These are phyloP conservation scores for Cordilura impudica DNA, from an alignment of 2,888 invertebrate genomes.

Conservation along the genomic window DNA sequence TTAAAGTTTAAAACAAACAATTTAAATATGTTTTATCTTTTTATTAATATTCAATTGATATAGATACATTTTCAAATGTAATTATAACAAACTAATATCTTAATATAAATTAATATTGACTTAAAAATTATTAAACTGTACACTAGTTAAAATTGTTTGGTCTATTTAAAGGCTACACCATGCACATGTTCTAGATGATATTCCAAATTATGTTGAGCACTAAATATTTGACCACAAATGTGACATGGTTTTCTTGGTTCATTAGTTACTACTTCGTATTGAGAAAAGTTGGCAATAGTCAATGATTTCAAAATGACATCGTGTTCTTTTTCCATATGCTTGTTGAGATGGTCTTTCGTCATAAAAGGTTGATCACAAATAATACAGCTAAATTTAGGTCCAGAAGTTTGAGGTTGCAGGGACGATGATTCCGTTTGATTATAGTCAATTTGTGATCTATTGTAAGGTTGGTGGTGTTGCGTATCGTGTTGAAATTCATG, in stretches of 20 bases:
- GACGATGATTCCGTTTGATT: constrained; percentile 22
- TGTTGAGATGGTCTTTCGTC: constrained; percentile 63
- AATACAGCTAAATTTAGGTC: constrained; percentile 63
- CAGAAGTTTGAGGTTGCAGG: background rate
- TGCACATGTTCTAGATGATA: constrained; percentile 65
- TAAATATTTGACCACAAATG: constrained; percentile 67
- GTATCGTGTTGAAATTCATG: constrained; percentile 5
- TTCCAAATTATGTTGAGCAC: constrained; percentile 64
- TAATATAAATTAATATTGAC: too few species aligned
- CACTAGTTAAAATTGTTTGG: background rate
- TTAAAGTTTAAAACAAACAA: too few species aligned
- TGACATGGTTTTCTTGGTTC: constrained; percentile 63
- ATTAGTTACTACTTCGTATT: constrained; percentile 64
- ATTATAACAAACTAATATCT: too few species aligned
- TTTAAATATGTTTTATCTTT: too few species aligned
- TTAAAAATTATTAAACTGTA: too few species aligned
- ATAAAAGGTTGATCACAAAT: constrained; percentile 64
- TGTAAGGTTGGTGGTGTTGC: constrained; percentile 5
- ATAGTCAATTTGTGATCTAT: constrained; percentile 26
- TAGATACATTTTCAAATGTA: too few species aligned
- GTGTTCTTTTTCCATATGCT: constrained; percentile 68
- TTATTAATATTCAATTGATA: too few species aligned
- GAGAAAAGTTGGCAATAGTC: constrained; percentile 64
- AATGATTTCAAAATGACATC: constrained; percentile 67
- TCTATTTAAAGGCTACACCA: constrained; percentile 67